Base-by-base conservation (phyloP, 2,888 invertebrate genomes). In the Sabellastarte sp. region DNA sequence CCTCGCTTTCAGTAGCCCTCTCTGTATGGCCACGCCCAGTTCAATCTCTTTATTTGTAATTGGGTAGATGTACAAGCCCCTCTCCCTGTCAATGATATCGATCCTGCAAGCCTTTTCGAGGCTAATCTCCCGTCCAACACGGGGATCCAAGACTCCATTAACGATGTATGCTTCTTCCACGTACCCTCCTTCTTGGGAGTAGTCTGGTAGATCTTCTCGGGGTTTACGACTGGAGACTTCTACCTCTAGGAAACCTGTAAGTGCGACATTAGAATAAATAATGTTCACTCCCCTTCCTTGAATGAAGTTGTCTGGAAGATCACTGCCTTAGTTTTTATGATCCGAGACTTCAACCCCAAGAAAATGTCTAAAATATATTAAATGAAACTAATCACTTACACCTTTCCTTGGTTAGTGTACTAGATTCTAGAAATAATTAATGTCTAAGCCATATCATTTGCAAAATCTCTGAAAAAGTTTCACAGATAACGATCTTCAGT, bases 51-150 rank as follows among this genome's bases (percentile, higher is more conserved):
- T 41, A 41, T 41, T 41, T 15, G 41, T 41, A 41, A 41, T 41
- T 10, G 41, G 41, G 41, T 41, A 41, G 41, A 41, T 70, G 60
- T 91, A 88, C 80, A 89, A 88, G 20, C 90, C 89, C 33, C 89
- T 87, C 65, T 87, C 86, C 0, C 90, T 88, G 77, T 93, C 90
- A 76, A 93, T 87, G 63, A 93, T 91, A 2, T 93, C 93, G 73
- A 87, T 86, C 60, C 86, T 84, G 65, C 90, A 88, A 2, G 93
- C 93, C 79, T 91, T 90, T 32, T 89, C 89, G 29, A 93, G 86
- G 0, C 90, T 86, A 63, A 92, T 88, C 65, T 73, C 73, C 64
- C 77, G 74, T n/a, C 79, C 80, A 3, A 78, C 77, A n/a, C 73
- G 66, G 3, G 80, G 80, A 58, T 80, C 78, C 5, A 77, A 71